These are phyloP conservation scores for Montipora capitata DNA, from an alignment of 92 coral and sea anemone species.

Conservation along the genomic window DNA sequence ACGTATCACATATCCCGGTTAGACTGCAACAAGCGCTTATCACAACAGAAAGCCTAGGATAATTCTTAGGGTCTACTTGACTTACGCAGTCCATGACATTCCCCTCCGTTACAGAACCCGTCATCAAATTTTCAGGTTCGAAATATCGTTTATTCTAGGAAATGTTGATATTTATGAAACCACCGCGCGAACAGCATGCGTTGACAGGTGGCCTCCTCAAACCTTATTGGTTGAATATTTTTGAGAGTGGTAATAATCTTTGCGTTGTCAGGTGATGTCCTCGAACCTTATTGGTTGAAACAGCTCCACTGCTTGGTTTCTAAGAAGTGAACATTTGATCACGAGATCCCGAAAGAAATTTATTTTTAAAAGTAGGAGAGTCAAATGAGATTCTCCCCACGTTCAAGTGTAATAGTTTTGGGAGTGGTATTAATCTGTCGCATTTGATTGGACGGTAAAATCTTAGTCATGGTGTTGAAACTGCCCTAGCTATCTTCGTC, in stretches of 20 bases:
- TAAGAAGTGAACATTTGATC: slow-evolving; percentile 17
- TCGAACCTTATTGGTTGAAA: neutral
- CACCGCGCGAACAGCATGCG: neutral
- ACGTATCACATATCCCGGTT: too few relatives aligned
- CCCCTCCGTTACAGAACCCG: neutral
- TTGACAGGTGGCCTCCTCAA: neutral
- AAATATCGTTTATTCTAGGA: slow-evolving; percentile 5
- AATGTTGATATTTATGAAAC: neutral
- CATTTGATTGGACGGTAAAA: too few relatives aligned
- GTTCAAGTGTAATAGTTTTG: neutral
- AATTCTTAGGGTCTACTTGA: too few relatives aligned
- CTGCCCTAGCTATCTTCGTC: too few relatives aligned
- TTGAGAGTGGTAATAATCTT: neutral
- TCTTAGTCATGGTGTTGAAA: too few relatives aligned
- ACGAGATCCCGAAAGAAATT: neutral
- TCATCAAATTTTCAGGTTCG: neutral
- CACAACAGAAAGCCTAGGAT: too few relatives aligned
- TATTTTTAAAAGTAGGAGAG: too few relatives aligned
- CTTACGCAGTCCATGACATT: neutral
- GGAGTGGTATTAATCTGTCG: neutral
- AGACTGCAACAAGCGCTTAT: too few relatives aligned
- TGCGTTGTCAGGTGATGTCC: too few relatives aligned
- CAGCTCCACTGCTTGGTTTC: neutral
- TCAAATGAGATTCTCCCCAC: neutral
- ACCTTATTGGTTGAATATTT: slow-evolving; percentile 9